Base-by-base conservation (phyloP, 2,113 vertebrate genomes). In the Xenopus laevis region DNA sequence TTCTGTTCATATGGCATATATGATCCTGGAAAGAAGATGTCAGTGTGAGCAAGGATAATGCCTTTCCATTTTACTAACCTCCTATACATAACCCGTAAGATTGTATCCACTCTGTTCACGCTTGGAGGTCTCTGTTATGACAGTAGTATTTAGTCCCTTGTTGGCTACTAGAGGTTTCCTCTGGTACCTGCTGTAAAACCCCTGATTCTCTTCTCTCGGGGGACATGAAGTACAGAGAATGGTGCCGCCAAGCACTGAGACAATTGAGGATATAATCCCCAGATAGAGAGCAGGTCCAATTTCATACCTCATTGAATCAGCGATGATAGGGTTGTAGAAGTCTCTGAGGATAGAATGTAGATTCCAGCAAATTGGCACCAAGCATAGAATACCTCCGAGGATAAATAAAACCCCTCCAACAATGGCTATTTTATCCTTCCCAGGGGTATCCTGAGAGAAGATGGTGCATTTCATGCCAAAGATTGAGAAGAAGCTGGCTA, bases 401-500 rank as follows among this genome's bases (percentile, higher is more conserved):
- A 95, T 77, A 55, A 98, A 96, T 9, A 88, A 75, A 0, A 53
- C 78, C 0, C 96, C 96, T 0, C 94, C 92, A 0, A 82, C 76
- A 6, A 96, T 93, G 0, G 95, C 96, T 70, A 96, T 79, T 1
- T 90, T 90, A 81, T 91, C 87, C 85, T 98, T 98, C 13, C 57
- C 83, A 0, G 86, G 83, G 0, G 92, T 82, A 12, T 90, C 89
- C 68, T 93, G 92, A 84, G 86, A 83, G 84, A 96, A 98, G 47
- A 97, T 71, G 0, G 97, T 98, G 83, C 97, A 99, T 83, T 93
- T 93, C 97, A 99, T 97, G 67, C 96, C 97, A 66, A 91, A 59
- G 3, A 88, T 75, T 0, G 93, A 80, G 67, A 94, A 15, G 9
- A 88, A 79, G 10, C 93, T 84, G 30, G 91, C 94, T 4, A 97